Conservation (phyloP, 2,797 vertebrate species). For the Anguilla obscura region DNA sequence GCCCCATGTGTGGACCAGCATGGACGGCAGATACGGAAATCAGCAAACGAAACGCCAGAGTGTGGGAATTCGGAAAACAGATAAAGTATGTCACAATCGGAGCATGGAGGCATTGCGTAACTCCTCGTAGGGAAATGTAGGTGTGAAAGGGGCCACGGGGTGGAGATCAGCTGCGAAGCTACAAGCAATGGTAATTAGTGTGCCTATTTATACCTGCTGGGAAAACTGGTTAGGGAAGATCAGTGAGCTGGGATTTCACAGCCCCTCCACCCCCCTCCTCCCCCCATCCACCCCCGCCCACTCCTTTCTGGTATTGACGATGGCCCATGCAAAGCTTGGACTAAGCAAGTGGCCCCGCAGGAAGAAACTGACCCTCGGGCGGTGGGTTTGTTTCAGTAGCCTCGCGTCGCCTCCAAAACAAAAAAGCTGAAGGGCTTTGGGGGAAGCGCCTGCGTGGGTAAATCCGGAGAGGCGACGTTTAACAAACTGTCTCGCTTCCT, state of each 20-base stretch:
- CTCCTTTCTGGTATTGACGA: constrained; percentile 24
- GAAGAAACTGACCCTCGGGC: constrained; percentile 36
- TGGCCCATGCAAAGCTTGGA: constrained; percentile 38
- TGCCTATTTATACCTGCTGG: constrained; percentile 60
- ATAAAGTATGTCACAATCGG: constrained; percentile 5
- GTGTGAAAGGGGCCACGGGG: constrained; percentile 39
- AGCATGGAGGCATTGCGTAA: neutral
- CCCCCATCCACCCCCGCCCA: neutral
- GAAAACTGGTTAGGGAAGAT: constrained; percentile 44
- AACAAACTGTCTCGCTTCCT: constrained; percentile 45
- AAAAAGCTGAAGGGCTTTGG: constrained; percentile 40
- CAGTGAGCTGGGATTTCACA: constrained; percentile 36
- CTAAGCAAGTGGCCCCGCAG: constrained; percentile 39
- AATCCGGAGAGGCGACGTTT: constrained; percentile 40
- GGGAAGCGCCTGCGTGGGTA: constrained; percentile 36
- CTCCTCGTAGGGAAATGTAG: neutral
- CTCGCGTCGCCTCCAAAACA: constrained; percentile 40
- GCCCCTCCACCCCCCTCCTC: constrained; percentile 3
- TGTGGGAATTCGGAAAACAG: constrained; percentile 39
- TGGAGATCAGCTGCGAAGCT: constrained; percentile 41
- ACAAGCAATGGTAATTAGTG: constrained; percentile 45
- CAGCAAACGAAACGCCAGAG: constrained; percentile 46
- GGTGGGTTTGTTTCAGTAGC: constrained; percentile 36
- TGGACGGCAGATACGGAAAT: constrained; percentile 46
- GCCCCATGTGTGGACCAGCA: constrained; percentile 7